phyloP scores from a whole-genome alignment of 2,888 invertebrate genomes.

The Deilephila porcellus region DNA sequence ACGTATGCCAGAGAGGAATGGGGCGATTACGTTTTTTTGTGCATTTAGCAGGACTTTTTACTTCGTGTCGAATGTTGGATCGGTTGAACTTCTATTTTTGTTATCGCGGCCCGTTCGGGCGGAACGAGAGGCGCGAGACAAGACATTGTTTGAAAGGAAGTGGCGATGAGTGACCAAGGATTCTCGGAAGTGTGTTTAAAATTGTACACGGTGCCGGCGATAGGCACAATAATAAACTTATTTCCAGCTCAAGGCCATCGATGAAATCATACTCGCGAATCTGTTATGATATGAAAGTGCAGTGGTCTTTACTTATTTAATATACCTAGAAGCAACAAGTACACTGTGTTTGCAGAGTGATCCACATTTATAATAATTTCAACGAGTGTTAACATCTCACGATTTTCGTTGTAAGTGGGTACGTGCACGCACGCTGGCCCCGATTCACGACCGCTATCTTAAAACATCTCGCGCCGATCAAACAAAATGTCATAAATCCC shows the following conservation, averaged over 20 bases:
- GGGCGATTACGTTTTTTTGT: slow-evolving; percentile 74
- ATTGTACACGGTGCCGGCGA: slow-evolving; percentile 51
- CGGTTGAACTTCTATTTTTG: slow-evolving; percentile 72
- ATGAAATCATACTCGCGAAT: slow-evolving; percentile 26
- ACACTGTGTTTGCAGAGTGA: background rate
- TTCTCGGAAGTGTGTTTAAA: slow-evolving; percentile 59
- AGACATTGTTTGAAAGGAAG: slow-evolving; percentile 59
- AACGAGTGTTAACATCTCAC: slow-evolving; percentile 37
- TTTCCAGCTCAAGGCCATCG: slow-evolving; percentile 52
- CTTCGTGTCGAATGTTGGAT: slow-evolving; percentile 50
- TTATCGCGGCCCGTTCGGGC: slow-evolving; percentile 58
- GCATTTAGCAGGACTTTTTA: slow-evolving; percentile 79
- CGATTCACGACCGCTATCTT: slow-evolving; percentile 64
- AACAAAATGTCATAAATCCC: slow-evolving; percentile 55
- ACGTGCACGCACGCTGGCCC: slow-evolving; percentile 59
- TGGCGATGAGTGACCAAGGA: slow-evolving; percentile 56
- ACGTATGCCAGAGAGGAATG: slow-evolving; percentile 77
- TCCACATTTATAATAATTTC: slow-evolving; percentile 30
- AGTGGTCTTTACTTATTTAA: background rate
- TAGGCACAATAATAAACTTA: slow-evolving; percentile 44
- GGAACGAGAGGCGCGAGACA: slow-evolving; percentile 56
- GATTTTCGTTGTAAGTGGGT: slow-evolving; percentile 46
- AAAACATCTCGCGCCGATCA: slow-evolving; percentile 70
- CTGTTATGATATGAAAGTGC: background rate
- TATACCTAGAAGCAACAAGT: background rate